phyloP scores from a whole-genome alignment of 2,797 vertebrate genomes.

The Adelosebastes latens region DNA sequence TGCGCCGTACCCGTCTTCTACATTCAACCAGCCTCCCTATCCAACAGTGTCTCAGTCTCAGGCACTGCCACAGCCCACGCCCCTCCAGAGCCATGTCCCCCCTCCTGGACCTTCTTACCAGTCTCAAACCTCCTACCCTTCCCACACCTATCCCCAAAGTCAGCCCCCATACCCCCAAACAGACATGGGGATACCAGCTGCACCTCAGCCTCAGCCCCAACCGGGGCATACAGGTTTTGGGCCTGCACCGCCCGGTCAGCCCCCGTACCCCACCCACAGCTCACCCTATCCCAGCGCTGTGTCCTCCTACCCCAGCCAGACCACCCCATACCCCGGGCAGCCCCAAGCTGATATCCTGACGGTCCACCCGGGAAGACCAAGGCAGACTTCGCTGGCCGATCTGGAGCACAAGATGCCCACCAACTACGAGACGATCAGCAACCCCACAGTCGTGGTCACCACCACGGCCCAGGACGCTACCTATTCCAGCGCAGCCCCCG shows the following conservation, averaged over 20 bases:
- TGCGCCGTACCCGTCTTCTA: constrained; percentile 76
- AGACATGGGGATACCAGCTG: constrained; percentile 83
- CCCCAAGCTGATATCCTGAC: constrained; percentile 85
- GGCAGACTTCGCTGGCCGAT: constrained; percentile 94
- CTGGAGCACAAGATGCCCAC: constrained; percentile 96
- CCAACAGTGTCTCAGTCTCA: constrained; percentile 85
- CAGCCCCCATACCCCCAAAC: constrained; percentile 87
- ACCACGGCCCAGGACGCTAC: constrained; percentile 86
- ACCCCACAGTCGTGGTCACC: constrained; percentile 87
- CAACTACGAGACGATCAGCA: constrained; percentile 94
- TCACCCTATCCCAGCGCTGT: constrained; percentile 86
- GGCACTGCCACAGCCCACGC: constrained; percentile 89
- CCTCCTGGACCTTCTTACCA: constrained; percentile 85
- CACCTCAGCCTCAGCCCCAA: constrained; percentile 78
- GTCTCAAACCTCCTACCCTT: constrained; percentile 85
- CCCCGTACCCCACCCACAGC: constrained; percentile 90
- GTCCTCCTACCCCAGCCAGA: constrained; percentile 86
- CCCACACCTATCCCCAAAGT: constrained; percentile 85
- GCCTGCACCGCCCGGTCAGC: constrained; percentile 83
- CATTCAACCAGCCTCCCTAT: constrained; percentile 87
- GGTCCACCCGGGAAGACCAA: constrained; percentile 88
- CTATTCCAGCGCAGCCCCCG: constrained; percentile 81
- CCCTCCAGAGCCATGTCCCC: constrained; percentile 85
- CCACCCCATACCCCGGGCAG: constrained; percentile 85
- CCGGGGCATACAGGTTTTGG: constrained; percentile 88